A percentile compares a stretch with the other conserved stretches of the same genome.
Evolutionary conservation across 2,888 invertebrate genomes (phyloP).

Genomic region (Erebia aethiops): DNA sequence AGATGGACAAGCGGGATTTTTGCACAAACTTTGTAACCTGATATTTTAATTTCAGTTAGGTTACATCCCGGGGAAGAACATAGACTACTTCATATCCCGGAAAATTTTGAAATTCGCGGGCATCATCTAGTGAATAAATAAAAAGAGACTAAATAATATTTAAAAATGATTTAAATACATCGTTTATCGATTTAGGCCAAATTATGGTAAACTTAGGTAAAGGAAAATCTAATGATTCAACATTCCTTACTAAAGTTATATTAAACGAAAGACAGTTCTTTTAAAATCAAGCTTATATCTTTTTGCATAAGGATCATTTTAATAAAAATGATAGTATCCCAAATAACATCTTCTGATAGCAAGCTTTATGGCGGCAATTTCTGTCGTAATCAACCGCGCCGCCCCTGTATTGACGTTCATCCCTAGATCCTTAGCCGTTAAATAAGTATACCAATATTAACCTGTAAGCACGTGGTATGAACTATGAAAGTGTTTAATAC

Average conservation of each 20-base stretch:
- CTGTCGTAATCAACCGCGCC: constrained; percentile 25
- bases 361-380: constrained; percentile 35
- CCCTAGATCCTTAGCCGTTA: constrained; percentile 31
- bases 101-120: too few species aligned
- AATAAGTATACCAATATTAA: constrained; percentile 29
- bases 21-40: too few species aligned
- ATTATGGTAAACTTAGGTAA: too few species aligned
- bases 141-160: too few species aligned
- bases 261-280: not conserved
- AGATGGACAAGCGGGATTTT: too few species aligned
- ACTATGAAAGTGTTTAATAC: not conserved
- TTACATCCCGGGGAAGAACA: too few species aligned
- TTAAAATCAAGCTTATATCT: not conserved
- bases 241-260: not conserved
- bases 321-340: constrained; percentile 18
- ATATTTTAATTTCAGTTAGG: too few species aligned
- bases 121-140: too few species aligned
- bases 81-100: too few species aligned
- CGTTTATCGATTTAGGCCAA: too few species aligned
- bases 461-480: constrained; percentile 12
- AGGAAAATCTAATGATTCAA: too few species aligned
- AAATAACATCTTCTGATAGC: constrained; percentile 18
- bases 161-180: too few species aligned
- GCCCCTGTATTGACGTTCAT: constrained; percentile 26
- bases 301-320: not conserved